phyloP scores from a whole-genome alignment of 2,888 invertebrate genomes.

The Drosophila subquinaria region DNA sequence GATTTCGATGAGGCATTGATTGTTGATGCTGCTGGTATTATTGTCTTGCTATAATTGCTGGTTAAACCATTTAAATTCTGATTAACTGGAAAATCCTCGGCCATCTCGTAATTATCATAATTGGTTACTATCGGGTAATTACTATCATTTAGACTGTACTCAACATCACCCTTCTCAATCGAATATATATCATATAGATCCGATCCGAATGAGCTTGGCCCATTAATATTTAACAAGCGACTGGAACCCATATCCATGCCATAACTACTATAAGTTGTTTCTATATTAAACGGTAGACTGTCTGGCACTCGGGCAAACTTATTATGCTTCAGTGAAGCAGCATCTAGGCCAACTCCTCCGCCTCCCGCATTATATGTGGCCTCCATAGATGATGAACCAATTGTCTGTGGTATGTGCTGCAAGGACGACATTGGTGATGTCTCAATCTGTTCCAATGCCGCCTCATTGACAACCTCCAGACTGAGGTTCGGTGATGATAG shows the following conservation, averaged over 20 bases:
- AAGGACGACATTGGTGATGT: constrained; percentile 57
- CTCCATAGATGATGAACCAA: constrained; percentile 22
- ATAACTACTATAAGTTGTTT: constrained; percentile 38
- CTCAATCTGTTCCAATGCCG: constrained; percentile 62
- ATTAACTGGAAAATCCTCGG: constrained; percentile 85
- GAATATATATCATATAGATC: constrained; percentile 82
- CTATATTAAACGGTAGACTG: constrained; percentile 52
- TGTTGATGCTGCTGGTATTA: constrained; percentile 51
- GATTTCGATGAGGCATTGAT: constrained; percentile 77
- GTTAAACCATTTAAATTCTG: constrained; percentile 70
- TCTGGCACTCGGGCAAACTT: constrained; percentile 48
- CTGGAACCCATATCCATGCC: constrained; percentile 57
- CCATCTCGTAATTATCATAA: constrained; percentile 84
- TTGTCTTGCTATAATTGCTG: constrained; percentile 46
- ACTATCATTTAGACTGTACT: constrained; percentile 82
- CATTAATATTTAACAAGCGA: constrained; percentile 61
- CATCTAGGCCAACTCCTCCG: constrained; percentile 27
- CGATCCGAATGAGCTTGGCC: constrained; percentile 82
- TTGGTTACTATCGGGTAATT: constrained; percentile 84
- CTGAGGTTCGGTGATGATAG: constrained; percentile 84
- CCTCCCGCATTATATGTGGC: constrained; percentile 22
- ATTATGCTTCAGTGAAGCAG: constrained; percentile 30
- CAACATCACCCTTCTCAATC: constrained; percentile 67
- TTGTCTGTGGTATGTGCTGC: constrained; percentile 35
- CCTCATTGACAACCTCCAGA: constrained; percentile 85